Conservation (phyloP, 2,888 invertebrate species). For the Trichogramma evanescens region DNA sequence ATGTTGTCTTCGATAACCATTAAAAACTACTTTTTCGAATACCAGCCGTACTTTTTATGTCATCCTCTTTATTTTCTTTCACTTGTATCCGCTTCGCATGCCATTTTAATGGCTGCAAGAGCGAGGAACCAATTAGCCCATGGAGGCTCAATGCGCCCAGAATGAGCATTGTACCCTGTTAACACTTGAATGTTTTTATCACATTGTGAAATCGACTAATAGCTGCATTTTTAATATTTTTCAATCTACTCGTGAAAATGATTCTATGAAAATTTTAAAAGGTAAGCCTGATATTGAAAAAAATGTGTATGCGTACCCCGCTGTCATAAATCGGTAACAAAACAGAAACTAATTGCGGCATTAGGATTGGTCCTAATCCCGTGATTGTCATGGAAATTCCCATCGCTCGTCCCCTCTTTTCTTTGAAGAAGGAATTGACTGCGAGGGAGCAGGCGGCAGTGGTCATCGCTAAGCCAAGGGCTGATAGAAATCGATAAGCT, state of each 20-base stretch:
- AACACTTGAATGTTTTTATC: constrained; percentile 15
- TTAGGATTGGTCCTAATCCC: constrained; percentile 60
- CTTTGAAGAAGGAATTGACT: constrained; percentile 59
- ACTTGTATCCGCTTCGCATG: constrained; percentile 48
- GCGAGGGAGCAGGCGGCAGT: constrained; percentile 59
- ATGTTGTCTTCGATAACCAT: neutral
- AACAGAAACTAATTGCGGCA: constrained; percentile 57
- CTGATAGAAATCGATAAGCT: constrained; percentile 46
- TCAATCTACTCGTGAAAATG: neutral
- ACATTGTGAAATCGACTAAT: constrained; percentile 1
- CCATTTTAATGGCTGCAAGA: constrained; percentile 64
- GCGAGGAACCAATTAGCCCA: constrained; percentile 53
- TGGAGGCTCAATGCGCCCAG: constrained; percentile 58
- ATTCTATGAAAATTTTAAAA: neutral
- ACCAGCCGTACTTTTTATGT: constrained; percentile 31
- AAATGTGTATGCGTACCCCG: constrained; percentile 33
- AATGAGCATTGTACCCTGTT: constrained; percentile 56
- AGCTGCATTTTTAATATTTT: neutral
- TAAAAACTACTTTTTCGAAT: neutral
- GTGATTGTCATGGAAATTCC: constrained; percentile 60
- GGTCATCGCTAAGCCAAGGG: constrained; percentile 56
- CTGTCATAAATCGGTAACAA: constrained; percentile 54
- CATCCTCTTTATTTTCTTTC: constrained; percentile 13
- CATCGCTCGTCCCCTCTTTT: constrained; percentile 57
- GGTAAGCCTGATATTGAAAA: neutral